Base-by-base conservation (phyloP, 1,140 invertebrate species). In the Hestina assimilis region DNA sequence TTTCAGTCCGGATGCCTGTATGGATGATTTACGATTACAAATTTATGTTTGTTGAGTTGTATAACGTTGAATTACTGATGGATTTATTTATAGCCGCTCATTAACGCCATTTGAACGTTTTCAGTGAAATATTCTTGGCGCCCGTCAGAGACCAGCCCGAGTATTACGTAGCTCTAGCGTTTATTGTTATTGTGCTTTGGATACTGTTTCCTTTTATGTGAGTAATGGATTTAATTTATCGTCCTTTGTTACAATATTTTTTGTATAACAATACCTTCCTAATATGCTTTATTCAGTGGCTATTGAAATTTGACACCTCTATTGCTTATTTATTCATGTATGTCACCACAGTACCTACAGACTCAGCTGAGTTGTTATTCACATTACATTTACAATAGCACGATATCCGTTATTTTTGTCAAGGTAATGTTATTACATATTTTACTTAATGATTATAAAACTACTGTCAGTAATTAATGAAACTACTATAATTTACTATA, bases 151-250 rank as follows among this genome's bases (percentile, higher is more conserved):
- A 76, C 12, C 63, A 72, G 31, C 77, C 80, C 0, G 83, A 85
- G 52, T 83, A 83, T 61, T 87, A 70, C 53, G 46, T 79, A 1
- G 72, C 80, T 3, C 43, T 79, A 38, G 65, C 70, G 19, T 40
- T 82, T 20, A 71, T 87, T 38, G 59, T 82, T 9, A 41, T 75
- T 19, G 71, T 80, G 4, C 50, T 84, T n/a, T 84, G 77, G 75
- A 70, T 78, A 17, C 31, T 72, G 33, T 71, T 83, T 54, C 79
- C 81, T 61, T 80, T 87, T 69, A 29, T 83, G 81, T 87, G 66
- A 79, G 83, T 82, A 63, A 33, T 46, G 12, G 40, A 48, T 59
- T 57, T 45, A 59, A 43, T 62, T 79, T 61, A 65, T 66, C 63
- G 50, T 35, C 50, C 48, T 66, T 66, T 73, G 63, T 64, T 59